Percentiles rank a stretch among this genome's conserved stretches.
These are phyloP conservation scores for Mactra quadrangularis DNA, from an alignment of 1,140 invertebrate genomes.

Conservation along the genomic window DNA sequence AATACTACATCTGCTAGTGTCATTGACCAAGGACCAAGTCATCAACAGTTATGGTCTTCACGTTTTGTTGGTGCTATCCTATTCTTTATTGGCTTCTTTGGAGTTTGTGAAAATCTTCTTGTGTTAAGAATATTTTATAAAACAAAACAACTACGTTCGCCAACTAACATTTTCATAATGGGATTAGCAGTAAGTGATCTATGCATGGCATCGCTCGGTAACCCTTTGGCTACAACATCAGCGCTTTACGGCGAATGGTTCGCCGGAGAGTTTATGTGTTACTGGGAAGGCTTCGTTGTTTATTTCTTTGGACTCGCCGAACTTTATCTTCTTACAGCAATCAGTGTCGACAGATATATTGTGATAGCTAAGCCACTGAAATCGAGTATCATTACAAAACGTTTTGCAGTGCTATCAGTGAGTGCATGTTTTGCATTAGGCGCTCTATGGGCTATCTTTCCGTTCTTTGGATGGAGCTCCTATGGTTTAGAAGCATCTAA, in stretches of 20 bases:
- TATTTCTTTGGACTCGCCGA: conserved; percentile 72
- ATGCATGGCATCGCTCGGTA: conserved; percentile 62
- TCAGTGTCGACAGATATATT: conserved; percentile 75
- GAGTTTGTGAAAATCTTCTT: conserved; percentile 60
- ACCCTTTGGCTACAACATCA: conserved; percentile 56
- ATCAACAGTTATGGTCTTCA: conserved; percentile 41
- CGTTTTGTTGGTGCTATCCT: conserved; percentile 55
- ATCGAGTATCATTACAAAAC: conserved; percentile 65
- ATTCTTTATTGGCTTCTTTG: conserved; percentile 52
- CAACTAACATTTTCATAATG: conserved; percentile 77
- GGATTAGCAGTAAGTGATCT: conserved; percentile 71
- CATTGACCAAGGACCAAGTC: no score
- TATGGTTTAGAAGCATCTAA: conserved; percentile 69
- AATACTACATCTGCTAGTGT: no score
- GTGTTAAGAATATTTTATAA: conserved; percentile 67
- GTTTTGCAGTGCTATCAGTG: conserved; percentile 59
- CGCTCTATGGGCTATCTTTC: conserved; percentile 67
- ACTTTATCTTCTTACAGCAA: conserved; percentile 71
- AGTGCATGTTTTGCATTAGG: conserved; percentile 59
- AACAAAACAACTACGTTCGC: conserved; percentile 69
- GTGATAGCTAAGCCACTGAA: conserved; percentile 74
- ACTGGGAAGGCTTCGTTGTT: conserved; percentile 71
- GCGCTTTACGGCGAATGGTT: conserved; percentile 64
- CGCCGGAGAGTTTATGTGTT: conserved; percentile 65
- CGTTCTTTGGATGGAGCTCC: conserved; percentile 75